Percentiles rank a stretch among this genome's conserved stretches.
Evolutionary conservation across 1,140 invertebrate species (phyloP).

Genomic region (Brachionus paranguensis): DNA sequence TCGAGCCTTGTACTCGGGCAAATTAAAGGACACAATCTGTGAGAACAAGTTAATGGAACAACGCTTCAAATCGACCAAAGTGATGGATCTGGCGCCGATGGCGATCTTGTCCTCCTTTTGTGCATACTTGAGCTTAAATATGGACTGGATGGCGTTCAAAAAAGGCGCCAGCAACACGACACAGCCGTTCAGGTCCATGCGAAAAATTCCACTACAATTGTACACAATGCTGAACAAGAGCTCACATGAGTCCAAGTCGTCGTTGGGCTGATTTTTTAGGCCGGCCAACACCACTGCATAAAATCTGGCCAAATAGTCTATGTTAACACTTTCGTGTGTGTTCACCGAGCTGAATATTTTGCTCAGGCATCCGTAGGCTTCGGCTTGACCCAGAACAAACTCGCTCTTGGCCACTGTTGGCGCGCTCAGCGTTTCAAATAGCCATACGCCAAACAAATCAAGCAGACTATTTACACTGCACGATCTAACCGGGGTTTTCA

Average conservation of each 20-base stretch:
- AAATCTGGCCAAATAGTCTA: constrained; percentile 86
- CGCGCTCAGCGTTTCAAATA: constrained; percentile 82
- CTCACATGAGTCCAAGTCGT: constrained; percentile 4
- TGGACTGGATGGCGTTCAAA: constrained; percentile 71
- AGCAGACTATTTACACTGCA: constrained; percentile 70
- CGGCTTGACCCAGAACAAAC: constrained; percentile 70
- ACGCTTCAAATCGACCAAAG: constrained; percentile 67
- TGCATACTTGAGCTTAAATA: constrained; percentile 9
- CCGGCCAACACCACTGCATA: constrained; percentile 84
- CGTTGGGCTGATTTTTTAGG: constrained; percentile 59
- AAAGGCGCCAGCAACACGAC: constrained; percentile 81
- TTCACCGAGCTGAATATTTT: constrained; percentile 92
- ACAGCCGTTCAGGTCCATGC: constrained; percentile 85
- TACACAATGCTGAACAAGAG: constrained; percentile 46
- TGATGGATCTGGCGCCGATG: background rate
- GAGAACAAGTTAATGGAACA: constrained; percentile 81
- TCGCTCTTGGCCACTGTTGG: constrained; percentile 48
- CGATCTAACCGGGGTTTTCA: background rate
- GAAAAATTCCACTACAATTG: constrained; percentile 63
- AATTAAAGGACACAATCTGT: constrained; percentile 71
- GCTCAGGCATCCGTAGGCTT: constrained; percentile 87
- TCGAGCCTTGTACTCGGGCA: constrained; percentile 45
- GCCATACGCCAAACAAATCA: constrained; percentile 89
- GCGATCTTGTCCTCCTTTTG: constrained; percentile 45
- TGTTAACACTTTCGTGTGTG: constrained; percentile 85